Evolutionary conservation across 2,888 invertebrate species (phyloP).

Genomic region (Conomelus anceps): DNA sequence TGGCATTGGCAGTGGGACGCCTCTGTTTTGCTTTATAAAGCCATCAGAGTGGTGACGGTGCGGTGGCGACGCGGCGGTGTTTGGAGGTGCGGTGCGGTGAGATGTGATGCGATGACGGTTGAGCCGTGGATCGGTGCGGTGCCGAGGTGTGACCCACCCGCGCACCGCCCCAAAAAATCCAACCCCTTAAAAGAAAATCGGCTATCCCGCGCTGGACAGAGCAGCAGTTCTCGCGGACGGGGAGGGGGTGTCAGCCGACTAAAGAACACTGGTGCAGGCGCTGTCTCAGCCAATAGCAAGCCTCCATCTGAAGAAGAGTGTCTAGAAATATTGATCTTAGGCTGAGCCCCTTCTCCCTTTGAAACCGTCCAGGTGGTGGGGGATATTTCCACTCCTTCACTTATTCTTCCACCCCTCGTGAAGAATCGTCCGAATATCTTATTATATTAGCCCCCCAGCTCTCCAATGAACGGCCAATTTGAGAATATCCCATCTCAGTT

Average conservation of each 20-base stretch:
- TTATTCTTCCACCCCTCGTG: constrained; percentile 14
- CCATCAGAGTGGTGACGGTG: too few relatives aligned
- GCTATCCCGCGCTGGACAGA: constrained; percentile 13
- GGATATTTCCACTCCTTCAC: not conserved
- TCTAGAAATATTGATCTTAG: constrained; percentile 22
- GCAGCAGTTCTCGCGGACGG: not conserved
- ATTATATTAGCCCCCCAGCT: not conserved
- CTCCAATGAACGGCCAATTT: not conserved
- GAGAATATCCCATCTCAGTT: too few relatives aligned
- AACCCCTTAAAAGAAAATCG: constrained; percentile 22
- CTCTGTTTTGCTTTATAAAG: not conserved
- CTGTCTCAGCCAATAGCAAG: constrained; percentile 21
- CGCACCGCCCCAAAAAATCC: constrained; percentile 21
- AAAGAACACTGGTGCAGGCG: not conserved
- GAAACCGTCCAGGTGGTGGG: constrained; percentile 30
- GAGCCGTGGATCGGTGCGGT: not conserved
- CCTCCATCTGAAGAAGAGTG: constrained; percentile 20
- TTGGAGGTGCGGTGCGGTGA: not conserved
- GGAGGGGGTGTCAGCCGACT: constrained; percentile 13
- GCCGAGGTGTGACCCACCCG: not conserved
- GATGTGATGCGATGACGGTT: not conserved
- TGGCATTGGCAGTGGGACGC: not conserved
- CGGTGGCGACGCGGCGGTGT: not conserved
- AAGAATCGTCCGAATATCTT: constrained; percentile 14
- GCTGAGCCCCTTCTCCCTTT: constrained; percentile 15